Base-by-base conservation (phyloP, 2,797 vertebrate genomes). In the Calcarius lapponicus region DNA sequence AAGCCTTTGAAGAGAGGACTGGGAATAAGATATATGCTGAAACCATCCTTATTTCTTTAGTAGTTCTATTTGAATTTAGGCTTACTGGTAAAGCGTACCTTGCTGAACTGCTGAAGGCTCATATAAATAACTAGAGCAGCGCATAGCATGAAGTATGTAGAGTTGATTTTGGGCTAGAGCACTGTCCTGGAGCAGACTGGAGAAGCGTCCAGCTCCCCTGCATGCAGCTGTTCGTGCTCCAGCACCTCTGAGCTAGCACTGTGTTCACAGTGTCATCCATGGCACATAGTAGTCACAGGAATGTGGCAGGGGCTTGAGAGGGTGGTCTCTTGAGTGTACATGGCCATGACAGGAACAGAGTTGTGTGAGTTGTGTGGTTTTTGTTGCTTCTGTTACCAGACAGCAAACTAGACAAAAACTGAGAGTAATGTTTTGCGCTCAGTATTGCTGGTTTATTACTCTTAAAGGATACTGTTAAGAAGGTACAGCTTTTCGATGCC, bases 351-450 rank as follows among this genome's bases (percentile, higher is more conserved):
- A 62, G 36, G 17, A 73, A 10, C 5, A 21, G 16, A 12, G 7
- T 34, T 87, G 14, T 58, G 53, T 1, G 1, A 4, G 8, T 45
- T 82, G 13, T 0, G 0, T 12, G 5, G 66, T 73, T 48, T 9
- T 40, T 73, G 8, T 48, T 19, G 1, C 54, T 86, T 38, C 43
- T 9, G 1, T 50, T 53, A 54, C 2, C 29, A 43, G 79, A 51
- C 9, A n/a, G 16, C n/a, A 62, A 42, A 60, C n/a, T 15, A 17
- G 20, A 66, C 13, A 18, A 80, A 62, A 66, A 48, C 9, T 51
- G 26, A 42, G 51, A 54, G 8, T 9, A 17, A 1, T 9, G 31
- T 58, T 90, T 85, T 53, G 19, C 4, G 16, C 13, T 17, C 14
- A 9, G 2, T 53, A 38, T 38, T 60, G 12, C 38, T 82, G 6